Conservation (phyloP, 1,140 invertebrate species). For the Kradibia gibbosae region DNA sequence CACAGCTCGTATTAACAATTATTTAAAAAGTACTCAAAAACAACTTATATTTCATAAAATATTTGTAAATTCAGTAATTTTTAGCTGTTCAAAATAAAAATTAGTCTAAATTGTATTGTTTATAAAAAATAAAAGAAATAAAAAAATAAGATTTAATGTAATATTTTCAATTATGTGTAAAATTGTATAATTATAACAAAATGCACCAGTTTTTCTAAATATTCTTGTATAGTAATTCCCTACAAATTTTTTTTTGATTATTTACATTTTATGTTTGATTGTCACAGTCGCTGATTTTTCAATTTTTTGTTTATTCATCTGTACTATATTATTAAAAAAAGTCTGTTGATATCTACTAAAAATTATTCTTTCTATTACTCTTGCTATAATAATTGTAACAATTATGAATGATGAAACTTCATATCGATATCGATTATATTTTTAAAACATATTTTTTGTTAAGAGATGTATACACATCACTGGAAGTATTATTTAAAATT, state of each 20-base stretch:
- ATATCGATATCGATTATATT: slow-evolving; percentile 41
- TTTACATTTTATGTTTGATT: slow-evolving; percentile 36
- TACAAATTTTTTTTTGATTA: slow-evolving; percentile 31
- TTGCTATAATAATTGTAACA: slow-evolving; percentile 35
- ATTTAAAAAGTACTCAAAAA: too few relatives aligned
- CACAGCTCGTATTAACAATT: too few relatives aligned
- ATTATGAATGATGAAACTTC: slow-evolving; percentile 22
- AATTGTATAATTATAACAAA: slow-evolving; percentile 22
- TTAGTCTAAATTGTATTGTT: background rate
- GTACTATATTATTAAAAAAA: slow-evolving; percentile 38
- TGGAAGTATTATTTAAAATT: slow-evolving; percentile 20
- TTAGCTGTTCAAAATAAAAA: too few relatives aligned
- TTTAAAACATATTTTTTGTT: background rate
- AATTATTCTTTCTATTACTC: slow-evolving; percentile 20
- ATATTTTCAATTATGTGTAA: slow-evolving; percentile 22
- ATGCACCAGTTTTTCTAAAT: background rate
- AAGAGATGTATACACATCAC: slow-evolving; percentile 13
- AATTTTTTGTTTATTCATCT: slow-evolving; percentile 32
- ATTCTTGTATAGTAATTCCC: background rate
- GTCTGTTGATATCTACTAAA: slow-evolving; percentile 38
- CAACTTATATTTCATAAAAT: background rate
- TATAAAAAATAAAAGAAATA: slow-evolving; percentile 22
- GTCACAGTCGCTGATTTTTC: slow-evolving; percentile 45
- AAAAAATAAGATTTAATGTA: background rate
- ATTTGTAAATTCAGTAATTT: too few relatives aligned